Evolutionary conservation across 2,888 invertebrate species (phyloP), one percentile per base, ranked within the genome.

Genomic region (Leucania comma): DNA sequence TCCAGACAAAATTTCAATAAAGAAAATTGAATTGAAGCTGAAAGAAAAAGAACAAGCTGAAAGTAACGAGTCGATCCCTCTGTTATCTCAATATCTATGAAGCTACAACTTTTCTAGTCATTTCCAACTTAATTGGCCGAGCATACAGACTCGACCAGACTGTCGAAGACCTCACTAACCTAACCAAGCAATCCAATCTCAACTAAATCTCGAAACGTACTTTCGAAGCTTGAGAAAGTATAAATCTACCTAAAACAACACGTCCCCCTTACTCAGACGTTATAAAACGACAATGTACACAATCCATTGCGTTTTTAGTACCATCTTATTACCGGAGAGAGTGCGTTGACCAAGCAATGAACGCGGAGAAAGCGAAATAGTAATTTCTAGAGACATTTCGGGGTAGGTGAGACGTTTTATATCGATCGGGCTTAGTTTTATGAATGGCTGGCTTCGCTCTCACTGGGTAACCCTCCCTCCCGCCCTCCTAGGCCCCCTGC

Each of bases 361-460:
- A 82, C 64, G 59, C 61, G 60, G 48, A 42, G 58, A 17, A 22
- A 56, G 54, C 67, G 68, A 72, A 75, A 66, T 78, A 69, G 80
- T 88, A 82, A 86, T 85, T 83, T 77, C 72, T 62, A 75, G 72
- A 80, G 82, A 81, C 82, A 83, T 78, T 82, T 86, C 80, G 60
- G 72, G 84, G 83, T 88, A 87, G 85, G 89, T 86, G 89, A 87
- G 89, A 88, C 88, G 88, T 88, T 90, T 88, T 86, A 88, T 95
- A 95, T 95, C 93, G 95, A 95, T 94, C 94, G 90, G 77, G 82
- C 89, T 91, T 89, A 92, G 92, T 94, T 94, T 94, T 94, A 94
- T 95, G 95, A 95, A 95, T 95, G 95, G 94, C 89, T 86, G 88
- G 82, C 81, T 85, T 82, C 83, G 82, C 78, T 84, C 84, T 79